These are phyloP conservation scores for Cephonodes hylas DNA, from an alignment of 2,888 invertebrate species.

Conservation along the genomic window DNA sequence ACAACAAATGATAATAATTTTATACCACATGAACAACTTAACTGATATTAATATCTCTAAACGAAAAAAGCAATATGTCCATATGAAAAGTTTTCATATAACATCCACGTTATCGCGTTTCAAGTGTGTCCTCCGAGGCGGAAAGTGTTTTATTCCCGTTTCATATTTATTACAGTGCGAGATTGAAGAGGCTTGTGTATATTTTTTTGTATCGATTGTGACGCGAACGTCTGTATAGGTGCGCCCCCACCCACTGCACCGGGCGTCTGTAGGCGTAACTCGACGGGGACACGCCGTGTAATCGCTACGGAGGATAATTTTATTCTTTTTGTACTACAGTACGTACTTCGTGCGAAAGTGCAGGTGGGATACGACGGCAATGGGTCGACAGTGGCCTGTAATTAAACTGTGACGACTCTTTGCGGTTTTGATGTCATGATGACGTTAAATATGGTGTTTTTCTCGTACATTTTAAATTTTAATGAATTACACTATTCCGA, in stretches of 20 bases:
- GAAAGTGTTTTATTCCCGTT: not conserved
- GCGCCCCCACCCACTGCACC: not conserved
- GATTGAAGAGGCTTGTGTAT: not conserved
- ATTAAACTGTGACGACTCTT: too few relatives aligned
- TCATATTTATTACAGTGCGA: not conserved
- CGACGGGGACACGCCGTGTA: not conserved
- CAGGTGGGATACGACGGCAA: not conserved
- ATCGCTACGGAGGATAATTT: not conserved
- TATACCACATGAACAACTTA: too few relatives aligned
- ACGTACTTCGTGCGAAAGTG: not conserved
- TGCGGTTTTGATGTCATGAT: too few relatives aligned
- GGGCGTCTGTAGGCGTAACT: not conserved
- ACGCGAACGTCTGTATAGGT: not conserved
- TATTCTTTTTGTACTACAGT: not conserved
- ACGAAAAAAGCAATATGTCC: not conserved
- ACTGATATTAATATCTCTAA: too few relatives aligned
- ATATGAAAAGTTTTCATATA: not conserved
- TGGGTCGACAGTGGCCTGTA: too few relatives aligned
- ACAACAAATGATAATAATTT: too few relatives aligned
- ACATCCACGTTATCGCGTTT: not conserved
- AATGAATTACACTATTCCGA: too few relatives aligned
- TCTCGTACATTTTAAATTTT: too few relatives aligned
- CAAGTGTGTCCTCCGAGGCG: not conserved
- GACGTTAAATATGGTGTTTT: too few relatives aligned
- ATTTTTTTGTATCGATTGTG: constrained; percentile 1